Percentiles rank a stretch among this genome's conserved stretches.
These are phyloP conservation scores for Triplophysa siluroides DNA, from an alignment of 2,113 vertebrate species.

Conservation along the genomic window DNA sequence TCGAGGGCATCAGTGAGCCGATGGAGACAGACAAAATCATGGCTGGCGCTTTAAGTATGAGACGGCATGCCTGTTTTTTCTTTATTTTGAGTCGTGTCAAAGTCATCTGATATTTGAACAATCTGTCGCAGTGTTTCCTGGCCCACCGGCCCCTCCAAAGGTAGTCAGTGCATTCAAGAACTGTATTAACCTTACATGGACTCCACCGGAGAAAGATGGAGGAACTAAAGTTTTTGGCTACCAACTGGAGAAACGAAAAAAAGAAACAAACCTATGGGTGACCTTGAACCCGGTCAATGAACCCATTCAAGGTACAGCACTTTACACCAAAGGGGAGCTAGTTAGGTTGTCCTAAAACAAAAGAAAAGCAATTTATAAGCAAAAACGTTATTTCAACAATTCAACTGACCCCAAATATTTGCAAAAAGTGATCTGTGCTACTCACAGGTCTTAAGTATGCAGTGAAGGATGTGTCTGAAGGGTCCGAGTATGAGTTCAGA, in stretches of 20 bases:
- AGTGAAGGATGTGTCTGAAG: conserved; percentile 77
- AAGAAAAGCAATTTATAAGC: neutral
- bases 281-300: conserved; percentile 68
- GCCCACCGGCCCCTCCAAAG: conserved; percentile 76
- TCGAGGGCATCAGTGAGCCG: conserved; percentile 74
- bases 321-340: neutral
- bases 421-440: neutral
- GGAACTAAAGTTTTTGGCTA: conserved; percentile 79
- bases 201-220: conserved; percentile 70
- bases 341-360: neutral
- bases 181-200: conserved; percentile 79
- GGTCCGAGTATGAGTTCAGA: conserved; percentile 85
- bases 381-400: neutral
- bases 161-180: conserved; percentile 75
- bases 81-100: neutral
- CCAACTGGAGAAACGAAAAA: conserved; percentile 82
- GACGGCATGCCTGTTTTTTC: neutral
- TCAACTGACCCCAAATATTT: neutral
- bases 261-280: conserved; percentile 79
- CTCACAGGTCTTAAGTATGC: conserved; percentile 73
- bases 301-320: conserved; percentile 73
- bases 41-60: conserved; percentile 78
- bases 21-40: conserved; percentile 81
- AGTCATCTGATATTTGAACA: neutral
- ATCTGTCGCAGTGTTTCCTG: conserved; percentile 71